Evolutionary conservation across 2,113 vertebrate species (phyloP).

Genomic region (Amphiprion ocellaris): DNA sequence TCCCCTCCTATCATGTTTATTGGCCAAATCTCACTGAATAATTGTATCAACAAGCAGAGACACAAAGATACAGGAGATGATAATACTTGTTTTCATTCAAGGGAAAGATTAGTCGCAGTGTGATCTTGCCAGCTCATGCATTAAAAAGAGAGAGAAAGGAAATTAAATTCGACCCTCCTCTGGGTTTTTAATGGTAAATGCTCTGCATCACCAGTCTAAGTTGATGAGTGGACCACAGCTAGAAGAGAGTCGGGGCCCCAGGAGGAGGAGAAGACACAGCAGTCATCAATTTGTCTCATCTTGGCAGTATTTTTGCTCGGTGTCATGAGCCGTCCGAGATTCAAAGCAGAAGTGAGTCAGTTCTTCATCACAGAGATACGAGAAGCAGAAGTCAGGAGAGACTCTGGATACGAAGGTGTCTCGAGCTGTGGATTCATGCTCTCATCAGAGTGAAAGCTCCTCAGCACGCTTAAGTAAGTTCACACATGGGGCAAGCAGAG

Average conservation of each 20-base stretch:
- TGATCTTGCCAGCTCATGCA: slow-evolving; percentile 2
- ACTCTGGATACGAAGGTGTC: background rate
- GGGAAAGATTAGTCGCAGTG: background rate
- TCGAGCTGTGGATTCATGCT: slow-evolving; percentile 24
- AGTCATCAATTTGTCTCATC: slow-evolving; percentile 45
- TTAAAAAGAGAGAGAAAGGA: slow-evolving; percentile 34
- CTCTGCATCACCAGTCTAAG: slow-evolving; percentile 28
- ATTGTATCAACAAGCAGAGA: slow-evolving; percentile 7
- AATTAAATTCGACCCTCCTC: slow-evolving; percentile 41
- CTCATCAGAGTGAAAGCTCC: slow-evolving; percentile 17
- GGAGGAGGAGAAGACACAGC: slow-evolving; percentile 16
- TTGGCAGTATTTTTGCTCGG: slow-evolving; percentile 15
- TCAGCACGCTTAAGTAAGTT: slow-evolving; percentile 47
- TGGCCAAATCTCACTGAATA: slow-evolving; percentile 23
- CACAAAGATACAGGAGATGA: slow-evolving; percentile 11
- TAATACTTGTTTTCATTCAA: slow-evolving; percentile 24
- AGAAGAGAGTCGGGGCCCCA: background rate
- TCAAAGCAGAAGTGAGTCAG: slow-evolving; percentile 45
- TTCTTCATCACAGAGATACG: slow-evolving; percentile 20
- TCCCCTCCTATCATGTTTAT: background rate
- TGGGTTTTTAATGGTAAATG: slow-evolving; percentile 47
- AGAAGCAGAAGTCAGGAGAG: slow-evolving; percentile 11
- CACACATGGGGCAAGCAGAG: slow-evolving; percentile 50
- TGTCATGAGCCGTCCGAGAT: slow-evolving; percentile 42
- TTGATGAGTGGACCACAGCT: slow-evolving; percentile 32